Evolutionary conservation across 2,888 invertebrate species (phyloP), one percentile per base, ranked within the genome.

Genomic region (Melieria picta): DNA sequence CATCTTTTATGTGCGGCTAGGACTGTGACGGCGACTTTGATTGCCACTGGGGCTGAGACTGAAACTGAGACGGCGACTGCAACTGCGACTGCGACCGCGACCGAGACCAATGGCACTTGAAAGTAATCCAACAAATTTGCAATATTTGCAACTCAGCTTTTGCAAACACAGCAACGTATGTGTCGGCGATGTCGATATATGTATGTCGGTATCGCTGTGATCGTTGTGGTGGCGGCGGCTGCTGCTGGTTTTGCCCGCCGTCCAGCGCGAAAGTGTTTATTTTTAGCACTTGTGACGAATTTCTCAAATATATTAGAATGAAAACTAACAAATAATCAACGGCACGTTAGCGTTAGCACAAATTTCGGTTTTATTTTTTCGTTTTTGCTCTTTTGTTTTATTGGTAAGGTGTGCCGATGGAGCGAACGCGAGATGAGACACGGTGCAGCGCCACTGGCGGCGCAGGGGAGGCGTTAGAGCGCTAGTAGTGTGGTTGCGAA

Each of bases 1-100:
- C 86, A 86, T 86, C 78, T 77, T 78, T 77, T 72, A 69, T 77
- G 75, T 72, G 72, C 43, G 16, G 5, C n/a, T n/a, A 7, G 47
- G 7, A 30, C 48, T 6, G 5, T 56, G 13, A 4, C 10, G 16
- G 57, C 30, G n/a, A 5, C n/a, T n/a, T 11, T 58, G n/a, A 30
- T 50, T 6, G 5, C 65, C 30, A 4, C 10, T 47, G 57, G 47
- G n/a, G 5, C n/a, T 13, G 42, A 48, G 60, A 60, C 7, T 10
- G 43, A 58, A 7, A 43, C 48, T 9, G 5, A 58, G 60, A 48
- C 13, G 30, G 6, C 47, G 10, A n/a, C 43, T 45, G 45, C 43
- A 43, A 47, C 47, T 42, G 13, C 30, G 10, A n/a, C 43, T 45
- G 45, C 43, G 13, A 47, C 47, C 11, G 13, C 30, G 50, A 4